Base-by-base conservation (phyloP, 2,797 vertebrate genomes). In the Pagetopsis macropterus region DNA sequence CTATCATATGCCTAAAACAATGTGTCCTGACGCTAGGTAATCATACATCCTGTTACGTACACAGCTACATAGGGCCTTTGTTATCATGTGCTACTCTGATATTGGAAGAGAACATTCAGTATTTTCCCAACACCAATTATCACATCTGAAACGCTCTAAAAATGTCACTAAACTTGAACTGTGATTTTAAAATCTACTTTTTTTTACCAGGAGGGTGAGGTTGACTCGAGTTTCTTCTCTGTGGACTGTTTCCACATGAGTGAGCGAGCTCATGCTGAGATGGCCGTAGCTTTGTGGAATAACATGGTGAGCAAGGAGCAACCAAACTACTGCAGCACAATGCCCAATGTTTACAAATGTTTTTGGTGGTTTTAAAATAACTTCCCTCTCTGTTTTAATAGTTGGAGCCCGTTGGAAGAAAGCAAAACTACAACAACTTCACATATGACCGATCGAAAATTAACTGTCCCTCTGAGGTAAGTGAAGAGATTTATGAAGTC, bases 241-340 rank as follows among this genome's bases (percentile, higher is more conserved):
- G 70, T 93, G 55, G 96, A 98, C 87, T 97, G 97, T 77, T 94
- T 96, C 75, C 95, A 98, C 89, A 92, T 97, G 84, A 96, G 94
- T 44, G 95, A 91, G 55, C 93, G 91, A 43, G 88, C 94, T 9
- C 95, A 99, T 0, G 94, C 96, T 0, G 95, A 97, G 93, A 95
- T 98, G 96, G 96, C 97, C 75, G 90, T 95, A 1, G 95, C 88
- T 2, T 94, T 98, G 65, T 98, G 97, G 97, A 98, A 99, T 76
- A 99, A 97, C 81, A 97, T 98, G 97, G 97, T 98, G 89, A 88
- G 73, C 1, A 10, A 3, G 0, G n/a, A 31, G 49, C 16, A 44
- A 57, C 14, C 69, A 50, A 44, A 37, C 33, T 7, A 57, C n/a
- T 44, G 46, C 43, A 37, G 17, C 44, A 50, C 9, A 56, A 11